Evolutionary conservation across 1,140 invertebrate species (phyloP), one percentile per base, ranked within the genome.

Genomic region (Drosophila watanabei): DNA sequence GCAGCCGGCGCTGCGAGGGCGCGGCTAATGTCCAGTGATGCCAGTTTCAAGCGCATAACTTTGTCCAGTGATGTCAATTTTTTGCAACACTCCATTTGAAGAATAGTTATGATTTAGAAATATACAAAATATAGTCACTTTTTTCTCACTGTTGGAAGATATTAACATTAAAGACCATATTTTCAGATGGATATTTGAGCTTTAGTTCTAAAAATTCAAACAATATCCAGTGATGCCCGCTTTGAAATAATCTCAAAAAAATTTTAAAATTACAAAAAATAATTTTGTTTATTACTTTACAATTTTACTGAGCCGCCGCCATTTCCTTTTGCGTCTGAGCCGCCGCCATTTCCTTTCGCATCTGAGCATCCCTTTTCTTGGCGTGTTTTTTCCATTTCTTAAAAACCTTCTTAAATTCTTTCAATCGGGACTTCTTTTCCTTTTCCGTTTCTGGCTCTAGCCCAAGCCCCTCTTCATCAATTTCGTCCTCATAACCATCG

Each of bases 401-500:
- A 3, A 54, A 43, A 5, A 77, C 2, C 0, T n/a, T 37, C 4
- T 33, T 2, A 20, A 87, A 88, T 10, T 80, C 66, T 1, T 72
- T 65, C 0, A 75, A 16, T 5, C 82, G 75, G 0, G 45, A 4
- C 0, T 46, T 65, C 0, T 61, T 64, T 9, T 82, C 79, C 32
- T 68, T 5, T 4, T 68, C 75, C 10, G 75, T 60, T 54, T 86
- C 82, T 5, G 49, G 16, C 0, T 43, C 32, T 10, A 78, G 24
- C 1, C 78, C 82, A 3, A 51, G 5, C 5, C 56, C 62, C 0
- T 51, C 61, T 2, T 45, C 33, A 32, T 86, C 82, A 6, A 66
- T 51, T 48, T 89, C 83, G 43, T 93, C 85, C 95, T 98, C 97
- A 94, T 97, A 98, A 45, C 97, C 97, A 51, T 94, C 94, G 14